phyloP scores from a whole-genome alignment of 37 sponge, comb jelly and placozoan species.

The Ephydatia muelleri region DNA sequence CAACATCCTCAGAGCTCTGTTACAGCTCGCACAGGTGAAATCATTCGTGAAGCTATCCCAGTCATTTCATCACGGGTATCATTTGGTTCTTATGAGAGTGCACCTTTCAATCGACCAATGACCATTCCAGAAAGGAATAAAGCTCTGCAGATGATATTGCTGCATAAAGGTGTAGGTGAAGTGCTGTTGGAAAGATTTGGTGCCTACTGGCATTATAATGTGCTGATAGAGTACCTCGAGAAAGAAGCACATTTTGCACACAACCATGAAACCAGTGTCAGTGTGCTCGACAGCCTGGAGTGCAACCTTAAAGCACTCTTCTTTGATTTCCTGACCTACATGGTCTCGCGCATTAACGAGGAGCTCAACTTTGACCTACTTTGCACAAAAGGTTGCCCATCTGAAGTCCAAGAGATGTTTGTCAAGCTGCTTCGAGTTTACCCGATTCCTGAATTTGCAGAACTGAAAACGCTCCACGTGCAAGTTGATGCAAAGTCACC shows the following conservation, averaged over 20 bases:
- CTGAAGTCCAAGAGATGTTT: constrained; percentile 50
- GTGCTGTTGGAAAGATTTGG: constrained; percentile 68
- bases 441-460: constrained; percentile 50
- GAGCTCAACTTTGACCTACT: constrained; percentile 64
- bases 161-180: constrained; percentile 50
- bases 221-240: constrained; percentile 71
- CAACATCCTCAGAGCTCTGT: constrained; percentile 9
- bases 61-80: constrained; percentile 34
- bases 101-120: constrained; percentile 48
- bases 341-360: constrained; percentile 75
- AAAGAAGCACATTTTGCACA: constrained; percentile 61
- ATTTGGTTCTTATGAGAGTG: constrained; percentile 28
- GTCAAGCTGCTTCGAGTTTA: constrained; percentile 46
- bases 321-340: constrained; percentile 72
- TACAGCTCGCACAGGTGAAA: background rate
- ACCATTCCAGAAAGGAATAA: constrained; percentile 34
- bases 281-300: constrained; percentile 74
- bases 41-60: constrained; percentile 47
- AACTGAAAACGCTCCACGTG: constrained; percentile 34
- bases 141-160: constrained; percentile 36
- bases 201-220: constrained; percentile 69
- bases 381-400: constrained; percentile 16
- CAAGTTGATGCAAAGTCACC: background rate
- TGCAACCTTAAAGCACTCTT: constrained; percentile 62
- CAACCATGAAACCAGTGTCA: constrained; percentile 67